Conservation (phyloP, 1,140 invertebrate species). For the Anastatus disparis region DNA sequence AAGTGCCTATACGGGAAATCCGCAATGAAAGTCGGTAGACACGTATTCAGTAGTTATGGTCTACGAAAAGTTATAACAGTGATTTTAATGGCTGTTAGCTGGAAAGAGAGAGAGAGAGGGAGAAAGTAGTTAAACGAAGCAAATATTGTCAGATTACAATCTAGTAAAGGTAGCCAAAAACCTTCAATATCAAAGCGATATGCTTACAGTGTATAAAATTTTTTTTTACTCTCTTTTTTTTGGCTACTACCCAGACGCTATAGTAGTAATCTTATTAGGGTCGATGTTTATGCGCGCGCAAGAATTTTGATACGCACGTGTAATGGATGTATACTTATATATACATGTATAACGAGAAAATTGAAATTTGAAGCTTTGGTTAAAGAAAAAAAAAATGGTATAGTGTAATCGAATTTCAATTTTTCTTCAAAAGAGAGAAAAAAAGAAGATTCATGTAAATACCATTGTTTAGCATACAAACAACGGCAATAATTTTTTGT, state of each 20-base stretch:
- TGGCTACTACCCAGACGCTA: conserved; percentile 21
- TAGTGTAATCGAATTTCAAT: conserved; percentile 20
- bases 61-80: background rate
- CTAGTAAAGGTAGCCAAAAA: background rate
- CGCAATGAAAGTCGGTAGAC: background rate
- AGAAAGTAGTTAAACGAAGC: conserved; percentile 11
- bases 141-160: conserved; percentile 24
- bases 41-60: background rate
- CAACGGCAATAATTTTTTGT: background rate
- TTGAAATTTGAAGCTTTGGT: conserved; percentile 6
- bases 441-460: no score
- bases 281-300: conserved; percentile 10
- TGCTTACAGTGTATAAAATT: no score
- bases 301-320: no score
- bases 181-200: background rate
- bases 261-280: conserved; percentile 28
- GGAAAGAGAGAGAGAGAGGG: no score
- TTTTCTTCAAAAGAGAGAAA: background rate
- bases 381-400: background rate
- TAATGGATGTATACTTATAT: background rate
- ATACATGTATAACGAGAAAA: background rate
- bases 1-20: background rate
- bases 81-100: conserved; percentile 14
- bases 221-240: no score
- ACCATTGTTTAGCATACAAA: background rate